A percentile compares a stretch with the other conserved stretches of the same genome.
Conservation (phyloP, 2,888 invertebrate genomes). For the Griposia aprilina region DNA sequence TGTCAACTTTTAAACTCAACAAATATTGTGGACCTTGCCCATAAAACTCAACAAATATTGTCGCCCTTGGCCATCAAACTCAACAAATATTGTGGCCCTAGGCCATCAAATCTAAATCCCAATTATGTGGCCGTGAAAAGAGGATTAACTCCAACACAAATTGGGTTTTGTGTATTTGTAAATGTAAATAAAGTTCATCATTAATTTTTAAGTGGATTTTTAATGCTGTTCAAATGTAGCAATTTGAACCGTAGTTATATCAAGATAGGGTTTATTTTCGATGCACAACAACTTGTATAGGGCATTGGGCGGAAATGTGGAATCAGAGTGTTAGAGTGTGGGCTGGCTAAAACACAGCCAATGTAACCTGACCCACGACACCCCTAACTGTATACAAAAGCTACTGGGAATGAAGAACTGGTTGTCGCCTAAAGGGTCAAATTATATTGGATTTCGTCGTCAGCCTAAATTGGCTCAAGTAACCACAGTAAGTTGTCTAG, state of each 20-base stretch:
- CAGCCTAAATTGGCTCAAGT: conserved; percentile 88
- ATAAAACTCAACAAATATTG: conserved; percentile 1
- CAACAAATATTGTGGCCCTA: not conserved
- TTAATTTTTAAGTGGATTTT: conserved; percentile 48
- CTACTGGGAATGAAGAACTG: conserved; percentile 62
- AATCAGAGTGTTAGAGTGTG: conserved; percentile 85
- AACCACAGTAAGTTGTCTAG: conserved; percentile 81
- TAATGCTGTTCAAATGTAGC: not conserved
- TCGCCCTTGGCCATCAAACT: conserved; percentile 19
- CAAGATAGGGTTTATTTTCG: conserved; percentile 73
- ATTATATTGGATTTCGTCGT: conserved; percentile 76
- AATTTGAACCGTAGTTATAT: conserved; percentile 65
- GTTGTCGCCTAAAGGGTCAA: conserved; percentile 75
- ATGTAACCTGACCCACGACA: conserved; percentile 74
- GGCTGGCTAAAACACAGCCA: conserved; percentile 80
- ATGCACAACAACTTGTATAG: conserved; percentile 73
- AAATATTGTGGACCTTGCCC: conserved; percentile 6
- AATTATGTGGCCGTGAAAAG: conserved; percentile 6
- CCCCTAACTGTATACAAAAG: conserved; percentile 69
- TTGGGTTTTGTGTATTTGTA: conserved; percentile 28
- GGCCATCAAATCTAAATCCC: conserved; percentile 21
- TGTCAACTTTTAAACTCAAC: not conserved
- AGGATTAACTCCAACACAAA: conserved; percentile 32
- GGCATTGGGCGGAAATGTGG: conserved; percentile 87
- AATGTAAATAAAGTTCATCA: conserved; percentile 38